Evolutionary conservation across 2,888 invertebrate genomes (phyloP).

Genomic region (Tinea trinotella): DNA sequence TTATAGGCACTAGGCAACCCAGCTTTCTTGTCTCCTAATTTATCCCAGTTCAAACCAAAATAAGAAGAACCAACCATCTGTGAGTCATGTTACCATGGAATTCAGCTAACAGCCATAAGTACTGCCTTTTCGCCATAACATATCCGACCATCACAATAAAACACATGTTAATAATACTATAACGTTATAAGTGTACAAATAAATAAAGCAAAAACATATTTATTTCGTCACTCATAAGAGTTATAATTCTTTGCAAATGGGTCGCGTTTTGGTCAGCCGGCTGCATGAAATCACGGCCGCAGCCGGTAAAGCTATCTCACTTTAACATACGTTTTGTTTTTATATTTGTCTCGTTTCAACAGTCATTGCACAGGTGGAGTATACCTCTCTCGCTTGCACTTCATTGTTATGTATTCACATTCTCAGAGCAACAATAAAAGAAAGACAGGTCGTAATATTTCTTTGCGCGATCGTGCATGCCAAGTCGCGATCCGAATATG

Average conservation of each 20-base stretch:
- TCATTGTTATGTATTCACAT: constrained; percentile 25
- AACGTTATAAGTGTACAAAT: constrained; percentile 26
- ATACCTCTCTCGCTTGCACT: constrained; percentile 48
- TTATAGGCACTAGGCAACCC: no score
- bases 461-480: no score
- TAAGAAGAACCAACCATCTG: background rate
- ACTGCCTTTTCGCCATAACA: constrained; percentile 55
- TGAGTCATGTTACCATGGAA: background rate
- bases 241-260: background rate
- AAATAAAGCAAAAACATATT: constrained; percentile 26
- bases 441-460: no score
- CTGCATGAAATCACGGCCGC: background rate
- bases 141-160: constrained; percentile 64
- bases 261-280: background rate
- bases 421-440: no score
- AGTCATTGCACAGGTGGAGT: constrained; percentile 64
- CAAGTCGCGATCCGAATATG: no score
- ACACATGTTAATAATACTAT: constrained; percentile 29
- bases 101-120: background rate
- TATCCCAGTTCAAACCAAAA: no score
- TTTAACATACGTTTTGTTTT: constrained; percentile 54
- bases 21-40: no score
- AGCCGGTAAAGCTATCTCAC: constrained; percentile 36
- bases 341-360: constrained; percentile 47
- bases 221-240: constrained; percentile 20